A percentile compares a stretch with the other conserved stretches of the same genome.
These are phyloP conservation scores for Drosophila ironensis DNA, from an alignment of 1,140 invertebrate species.

Conservation along the genomic window DNA sequence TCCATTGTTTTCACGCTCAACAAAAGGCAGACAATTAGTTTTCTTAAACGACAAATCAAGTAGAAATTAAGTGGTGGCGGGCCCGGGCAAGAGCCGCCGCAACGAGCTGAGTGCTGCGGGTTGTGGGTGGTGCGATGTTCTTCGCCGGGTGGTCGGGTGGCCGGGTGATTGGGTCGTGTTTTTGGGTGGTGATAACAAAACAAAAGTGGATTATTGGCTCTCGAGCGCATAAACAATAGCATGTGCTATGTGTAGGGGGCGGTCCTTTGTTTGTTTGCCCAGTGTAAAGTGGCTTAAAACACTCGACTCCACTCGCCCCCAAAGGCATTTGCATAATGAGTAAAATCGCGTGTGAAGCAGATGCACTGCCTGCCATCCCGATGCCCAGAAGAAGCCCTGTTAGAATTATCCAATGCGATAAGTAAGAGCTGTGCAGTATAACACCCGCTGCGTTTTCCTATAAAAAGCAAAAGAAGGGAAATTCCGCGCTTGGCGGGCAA, in stretches of 20 bases:
- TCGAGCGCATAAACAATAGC: conserved; percentile 66
- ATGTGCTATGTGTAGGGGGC: conserved; percentile 4
- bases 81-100: conserved; percentile 25
- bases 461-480: conserved; percentile 44
- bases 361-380: conserved; percentile 6
- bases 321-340: conserved; percentile 23
- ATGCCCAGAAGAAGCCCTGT: conserved; percentile 8
- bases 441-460: too few relatives aligned
- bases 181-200: conserved; percentile 66
- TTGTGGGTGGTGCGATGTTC: neutral
- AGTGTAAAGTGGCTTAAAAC: conserved; percentile 33
- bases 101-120: conserved; percentile 29
- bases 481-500: neutral
- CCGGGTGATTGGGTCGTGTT: neutral
- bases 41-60: conserved; percentile 81
- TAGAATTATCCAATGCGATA: neutral
- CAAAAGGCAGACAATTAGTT: conserved; percentile 81
- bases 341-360: neutral
- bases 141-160: neutral
- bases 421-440: too few relatives aligned
- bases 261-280: conserved; percentile 35
- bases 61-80: conserved; percentile 79
- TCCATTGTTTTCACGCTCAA: conserved; percentile 80
- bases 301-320: conserved; percentile 5
- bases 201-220: conserved; percentile 80